Evolutionary conservation across 2,113 vertebrate species (phyloP).

Genomic region (Xenopus borealis): DNA sequence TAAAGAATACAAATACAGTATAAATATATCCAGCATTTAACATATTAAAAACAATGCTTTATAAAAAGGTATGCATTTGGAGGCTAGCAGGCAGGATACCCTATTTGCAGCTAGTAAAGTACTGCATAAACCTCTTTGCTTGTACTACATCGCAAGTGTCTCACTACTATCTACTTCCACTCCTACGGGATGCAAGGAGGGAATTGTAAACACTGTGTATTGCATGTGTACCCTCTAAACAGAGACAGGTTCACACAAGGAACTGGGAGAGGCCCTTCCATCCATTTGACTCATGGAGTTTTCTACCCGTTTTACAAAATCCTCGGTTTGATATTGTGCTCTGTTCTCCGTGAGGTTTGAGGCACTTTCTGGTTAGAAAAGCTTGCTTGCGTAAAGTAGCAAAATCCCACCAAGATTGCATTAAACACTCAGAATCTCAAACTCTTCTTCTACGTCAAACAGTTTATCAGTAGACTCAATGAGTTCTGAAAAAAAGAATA

Average conservation of each 20-base stretch:
- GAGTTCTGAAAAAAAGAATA: conserved; percentile 65
- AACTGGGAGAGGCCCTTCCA: background rate
- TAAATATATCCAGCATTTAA: conserved; percentile 17
- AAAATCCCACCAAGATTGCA: conserved; percentile 45
- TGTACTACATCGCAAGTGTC: conserved; percentile 2
- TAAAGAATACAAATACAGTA: conserved; percentile 1
- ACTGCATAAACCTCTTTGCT: conserved; percentile 7
- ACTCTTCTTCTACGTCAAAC: conserved; percentile 83
- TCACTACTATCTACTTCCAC: background rate
- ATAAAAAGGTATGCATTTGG: background rate
- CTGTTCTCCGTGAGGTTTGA: conserved; percentile 52
- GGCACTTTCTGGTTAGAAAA: conserved; percentile 75
- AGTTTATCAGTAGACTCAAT: conserved; percentile 83
- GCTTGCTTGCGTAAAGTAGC: conserved; percentile 53
- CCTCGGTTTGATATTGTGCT: conserved; percentile 50
- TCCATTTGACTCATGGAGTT: background rate
- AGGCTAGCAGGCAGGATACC: background rate
- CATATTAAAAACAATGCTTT: conserved; percentile 11
- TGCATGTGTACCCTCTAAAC: conserved; percentile 3
- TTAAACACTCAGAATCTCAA: conserved; percentile 84
- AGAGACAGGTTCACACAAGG: conserved; percentile 15
- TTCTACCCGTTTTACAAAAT: background rate
- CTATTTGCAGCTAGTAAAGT: background rate
- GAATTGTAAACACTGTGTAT: conserved; percentile 16
- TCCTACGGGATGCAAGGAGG: background rate